Percentiles rank a stretch among this genome's conserved stretches.
These are phyloP conservation scores for Drosophila kanekoi DNA, from an alignment of 2,888 invertebrate genomes.

Conservation along the genomic window DNA sequence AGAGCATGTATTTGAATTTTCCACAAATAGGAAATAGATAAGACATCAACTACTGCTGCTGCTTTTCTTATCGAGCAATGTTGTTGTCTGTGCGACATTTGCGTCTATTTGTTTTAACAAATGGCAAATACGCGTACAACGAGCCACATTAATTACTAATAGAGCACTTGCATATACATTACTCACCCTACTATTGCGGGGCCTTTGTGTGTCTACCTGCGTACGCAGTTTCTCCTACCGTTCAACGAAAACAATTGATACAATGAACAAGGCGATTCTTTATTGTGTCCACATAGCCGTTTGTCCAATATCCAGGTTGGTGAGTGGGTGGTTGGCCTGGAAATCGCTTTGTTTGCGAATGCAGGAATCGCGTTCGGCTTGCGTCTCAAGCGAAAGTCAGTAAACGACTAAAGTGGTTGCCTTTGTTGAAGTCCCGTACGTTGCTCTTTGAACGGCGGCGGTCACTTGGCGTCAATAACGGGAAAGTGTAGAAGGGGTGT, in stretches of 20 bases:
- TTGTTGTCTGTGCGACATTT: slow-evolving; percentile 1
- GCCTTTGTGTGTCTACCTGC: slow-evolving; percentile 16
- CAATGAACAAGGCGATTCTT: slow-evolving; percentile 55
- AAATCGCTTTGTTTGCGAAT: slow-evolving; percentile 44
- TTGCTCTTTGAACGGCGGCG: slow-evolving; percentile 64
- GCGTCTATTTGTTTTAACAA: slow-evolving; percentile 36
- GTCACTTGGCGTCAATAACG: slow-evolving; percentile 33
- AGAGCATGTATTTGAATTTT: slow-evolving; percentile 15
- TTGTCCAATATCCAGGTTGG: slow-evolving; percentile 12
- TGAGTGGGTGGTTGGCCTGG: slow-evolving; percentile 14
- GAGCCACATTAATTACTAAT: slow-evolving; percentile 56
- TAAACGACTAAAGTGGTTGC: slow-evolving; percentile 56
- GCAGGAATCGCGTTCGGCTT: slow-evolving; percentile 36
- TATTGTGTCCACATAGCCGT: slow-evolving; percentile 61
- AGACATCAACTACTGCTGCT: slow-evolving; percentile 24
- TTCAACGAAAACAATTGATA: slow-evolving; percentile 25
- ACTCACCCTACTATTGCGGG: slow-evolving; percentile 53
- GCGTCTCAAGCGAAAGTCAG: slow-evolving; percentile 69
- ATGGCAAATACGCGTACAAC: slow-evolving; percentile 17
- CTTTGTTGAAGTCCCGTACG: slow-evolving; percentile 62
- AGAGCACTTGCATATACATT: slow-evolving; percentile 31
- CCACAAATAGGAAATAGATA: slow-evolving; percentile 35
- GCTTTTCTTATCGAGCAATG: slow-evolving; percentile 37
- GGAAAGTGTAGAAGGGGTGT: slow-evolving; percentile 5
- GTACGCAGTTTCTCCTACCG: slow-evolving; percentile 24